Conservation (phyloP, 2,888 invertebrate genomes). For the Tinea pellionella region DNA sequence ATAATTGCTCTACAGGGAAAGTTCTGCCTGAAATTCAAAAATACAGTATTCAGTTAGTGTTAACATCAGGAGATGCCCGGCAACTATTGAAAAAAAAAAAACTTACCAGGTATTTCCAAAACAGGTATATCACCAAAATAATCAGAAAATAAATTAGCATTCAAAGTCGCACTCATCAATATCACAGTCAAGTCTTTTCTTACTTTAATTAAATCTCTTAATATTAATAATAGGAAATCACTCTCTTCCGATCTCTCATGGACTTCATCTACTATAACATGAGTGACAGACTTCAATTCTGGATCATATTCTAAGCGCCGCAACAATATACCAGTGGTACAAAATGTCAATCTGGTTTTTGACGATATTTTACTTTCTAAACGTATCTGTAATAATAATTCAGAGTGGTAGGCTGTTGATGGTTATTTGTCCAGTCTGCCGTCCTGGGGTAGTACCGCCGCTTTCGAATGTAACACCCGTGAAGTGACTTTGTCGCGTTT, state of each 20-base stretch:
- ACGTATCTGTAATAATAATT: conserved; percentile 71
- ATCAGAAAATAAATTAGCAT: conserved; percentile 83
- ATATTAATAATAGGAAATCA: conserved; percentile 87
- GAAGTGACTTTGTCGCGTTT: too few species aligned
- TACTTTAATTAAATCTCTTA: conserved; percentile 79
- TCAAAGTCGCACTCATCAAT: conserved; percentile 94
- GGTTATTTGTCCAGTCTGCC: too few species aligned
- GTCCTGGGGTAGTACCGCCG: too few species aligned
- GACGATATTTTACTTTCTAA: conserved; percentile 82
- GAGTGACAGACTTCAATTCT: conserved; percentile 80
- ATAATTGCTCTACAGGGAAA: conserved; percentile 84
- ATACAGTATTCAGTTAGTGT: too few species aligned
- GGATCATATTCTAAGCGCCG: conserved; percentile 86
- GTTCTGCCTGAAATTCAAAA: conserved; percentile 70
- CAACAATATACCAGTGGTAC: conserved; percentile 92
- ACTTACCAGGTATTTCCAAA: conserved; percentile 79
- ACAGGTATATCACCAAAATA: conserved; percentile 87
- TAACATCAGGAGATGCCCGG: too few species aligned
- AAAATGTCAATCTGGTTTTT: conserved; percentile 87
- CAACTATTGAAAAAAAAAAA: too few species aligned
- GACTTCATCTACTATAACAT: conserved; percentile 90
- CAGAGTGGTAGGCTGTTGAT: not conserved
- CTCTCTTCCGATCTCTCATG: conserved; percentile 93
- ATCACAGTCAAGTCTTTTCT: conserved; percentile 84
- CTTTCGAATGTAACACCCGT: too few species aligned